Percentiles rank a stretch among this genome's conserved stretches.
Conservation (phyloP, 2,113 vertebrate species). For the Burhinus bistriatus region DNA sequence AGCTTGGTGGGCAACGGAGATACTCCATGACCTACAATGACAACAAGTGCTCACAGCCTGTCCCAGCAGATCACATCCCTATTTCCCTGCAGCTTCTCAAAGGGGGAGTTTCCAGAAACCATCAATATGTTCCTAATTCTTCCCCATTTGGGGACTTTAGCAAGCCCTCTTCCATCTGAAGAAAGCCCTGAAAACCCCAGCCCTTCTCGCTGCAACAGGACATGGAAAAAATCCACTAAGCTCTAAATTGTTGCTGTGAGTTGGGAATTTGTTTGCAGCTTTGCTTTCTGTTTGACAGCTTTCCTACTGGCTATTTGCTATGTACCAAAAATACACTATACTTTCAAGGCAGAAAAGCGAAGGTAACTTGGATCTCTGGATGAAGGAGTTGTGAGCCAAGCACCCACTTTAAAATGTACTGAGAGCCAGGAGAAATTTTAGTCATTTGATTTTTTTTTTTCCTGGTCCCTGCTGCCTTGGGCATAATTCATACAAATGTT, state of each 20-base stretch:
- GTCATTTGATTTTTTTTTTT: background rate
- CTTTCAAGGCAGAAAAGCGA: background rate
- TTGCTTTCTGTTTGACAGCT: background rate
- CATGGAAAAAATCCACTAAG: background rate
- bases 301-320: background rate
- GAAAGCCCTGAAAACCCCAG: background rate
- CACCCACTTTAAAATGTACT: background rate
- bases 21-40: conserved; percentile 6
- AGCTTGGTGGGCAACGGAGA: background rate
- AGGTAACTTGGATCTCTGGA: background rate
- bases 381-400: background rate
- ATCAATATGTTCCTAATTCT: background rate
- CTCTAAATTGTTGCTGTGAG: background rate
- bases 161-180: background rate
- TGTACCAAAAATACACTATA: background rate
- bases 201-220: background rate
- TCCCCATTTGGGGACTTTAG: background rate
- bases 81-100: background rate
- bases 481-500: background rate
- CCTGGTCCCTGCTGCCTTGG: background rate
- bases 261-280: background rate
- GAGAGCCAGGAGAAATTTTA: background rate
- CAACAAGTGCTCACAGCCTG: background rate
- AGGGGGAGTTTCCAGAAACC: background rate
- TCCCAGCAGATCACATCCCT: background rate